A percentile compares a stretch with the other conserved stretches of the same genome.
Conservation (phyloP, 2,113 vertebrate genomes). For the Sinocyclocheilus anophthalmus region DNA sequence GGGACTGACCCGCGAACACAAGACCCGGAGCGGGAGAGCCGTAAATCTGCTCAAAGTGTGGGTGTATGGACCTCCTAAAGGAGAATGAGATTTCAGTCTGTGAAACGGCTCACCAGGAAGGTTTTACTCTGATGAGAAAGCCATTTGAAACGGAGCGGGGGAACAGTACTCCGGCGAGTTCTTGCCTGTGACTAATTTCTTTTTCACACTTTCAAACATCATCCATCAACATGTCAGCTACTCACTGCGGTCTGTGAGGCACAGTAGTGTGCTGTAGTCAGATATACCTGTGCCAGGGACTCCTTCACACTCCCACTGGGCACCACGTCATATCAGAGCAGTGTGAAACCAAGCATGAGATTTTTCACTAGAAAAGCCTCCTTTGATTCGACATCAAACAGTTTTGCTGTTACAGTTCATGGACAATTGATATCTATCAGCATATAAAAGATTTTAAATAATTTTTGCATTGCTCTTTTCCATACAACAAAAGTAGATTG, state of each 20-base stretch:
- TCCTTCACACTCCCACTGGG: conserved; percentile 19
- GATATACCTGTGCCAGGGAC: conserved; percentile 38
- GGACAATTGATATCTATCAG: conserved; percentile 1
- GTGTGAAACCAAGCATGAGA: conserved; percentile 12
- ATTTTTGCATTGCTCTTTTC: background rate
- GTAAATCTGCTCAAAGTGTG: conserved; percentile 65
- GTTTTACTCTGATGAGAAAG: conserved; percentile 70
- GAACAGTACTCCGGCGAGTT: conserved; percentile 55
- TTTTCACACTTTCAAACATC: conserved; percentile 73
- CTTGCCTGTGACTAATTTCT: conserved; percentile 74
- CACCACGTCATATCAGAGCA: background rate
- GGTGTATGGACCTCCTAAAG: conserved; percentile 40
- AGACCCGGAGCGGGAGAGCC: conserved; percentile 50
- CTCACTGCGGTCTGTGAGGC: conserved; percentile 43
- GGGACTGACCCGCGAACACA: conserved; percentile 57
- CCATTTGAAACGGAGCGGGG: conserved; percentile 56
- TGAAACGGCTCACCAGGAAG: conserved; percentile 53
- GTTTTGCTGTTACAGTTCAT: conserved; percentile 17
- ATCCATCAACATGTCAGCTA: conserved; percentile 68
- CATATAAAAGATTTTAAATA: background rate
- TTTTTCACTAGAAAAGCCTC: conserved; percentile 13
- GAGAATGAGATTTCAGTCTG: conserved; percentile 63
- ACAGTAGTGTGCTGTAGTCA: conserved; percentile 39
- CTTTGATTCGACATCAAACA: conserved; percentile 43
- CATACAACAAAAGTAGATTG: background rate